Evolutionary conservation across 2,113 vertebrate species (phyloP).

Genomic region (Cyrtonyx montezumae): DNA sequence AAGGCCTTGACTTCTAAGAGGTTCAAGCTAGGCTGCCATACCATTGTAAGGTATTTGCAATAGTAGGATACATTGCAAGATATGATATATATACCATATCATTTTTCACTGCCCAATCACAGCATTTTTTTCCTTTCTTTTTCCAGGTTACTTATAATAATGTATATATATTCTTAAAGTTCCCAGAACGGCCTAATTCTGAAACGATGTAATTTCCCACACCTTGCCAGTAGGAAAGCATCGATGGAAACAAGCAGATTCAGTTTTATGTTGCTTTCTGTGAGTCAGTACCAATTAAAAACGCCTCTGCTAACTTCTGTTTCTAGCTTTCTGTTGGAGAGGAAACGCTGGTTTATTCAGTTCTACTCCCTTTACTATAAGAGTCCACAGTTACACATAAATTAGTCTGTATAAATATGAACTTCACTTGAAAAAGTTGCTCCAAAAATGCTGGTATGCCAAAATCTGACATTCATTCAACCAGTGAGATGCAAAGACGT

Average conservation of each 20-base stretch:
- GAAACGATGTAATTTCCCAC: not conserved
- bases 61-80: not conserved
- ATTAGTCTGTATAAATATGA: constrained; percentile 32
- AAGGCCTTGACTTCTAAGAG: not conserved
- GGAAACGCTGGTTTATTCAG: not conserved
- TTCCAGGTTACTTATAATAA: not conserved
- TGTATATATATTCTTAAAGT: not conserved
- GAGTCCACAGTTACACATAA: constrained; percentile 38
- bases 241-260: not conserved
- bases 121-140: not conserved
- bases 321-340: not conserved
- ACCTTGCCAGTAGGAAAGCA: not conserved
- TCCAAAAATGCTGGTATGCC: not conserved
- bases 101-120: not conserved
- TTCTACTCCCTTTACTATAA: not conserved
- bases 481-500: constrained; percentile 8
- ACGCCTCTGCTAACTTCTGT: not conserved
- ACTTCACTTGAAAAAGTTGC: not conserved
- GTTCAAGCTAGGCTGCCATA: not conserved
- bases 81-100: not conserved
- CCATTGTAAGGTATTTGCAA: not conserved
- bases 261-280: not conserved
- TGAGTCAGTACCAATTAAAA: not conserved
- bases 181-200: not conserved
- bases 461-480: not conserved